Conservation (phyloP, 2,113 vertebrate species). For the Cyanistes caeruleus region DNA sequence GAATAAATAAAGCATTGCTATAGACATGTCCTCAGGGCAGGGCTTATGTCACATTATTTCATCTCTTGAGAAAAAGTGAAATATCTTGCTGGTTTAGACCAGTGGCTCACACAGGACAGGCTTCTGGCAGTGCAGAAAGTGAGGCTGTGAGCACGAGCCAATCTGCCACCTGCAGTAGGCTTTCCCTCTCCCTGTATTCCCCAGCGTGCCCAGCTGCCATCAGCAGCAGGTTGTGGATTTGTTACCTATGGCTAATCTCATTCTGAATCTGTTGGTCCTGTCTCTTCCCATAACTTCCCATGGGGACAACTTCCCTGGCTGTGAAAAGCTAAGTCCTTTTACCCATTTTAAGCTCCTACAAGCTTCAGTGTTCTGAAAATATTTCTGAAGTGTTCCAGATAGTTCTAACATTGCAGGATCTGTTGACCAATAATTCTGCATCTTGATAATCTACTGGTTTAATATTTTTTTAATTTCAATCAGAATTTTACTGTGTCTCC, state of each 20-base stretch:
- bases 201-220: not conserved
- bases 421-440: not conserved
- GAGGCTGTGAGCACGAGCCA: accelerated
- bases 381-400: not conserved
- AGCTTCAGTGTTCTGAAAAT: not conserved
- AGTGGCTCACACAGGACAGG: not conserved
- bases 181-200: not conserved
- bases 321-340: not conserved
- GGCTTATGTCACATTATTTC: not conserved
- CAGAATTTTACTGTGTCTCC: not conserved
- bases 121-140: not conserved
- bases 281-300: not conserved
- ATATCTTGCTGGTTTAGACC: not conserved
- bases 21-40: not conserved
- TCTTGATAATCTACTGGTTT: not conserved
- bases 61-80: not conserved
- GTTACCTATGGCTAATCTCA: not conserved
- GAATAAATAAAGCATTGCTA: not conserved
- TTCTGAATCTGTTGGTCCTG: not conserved
- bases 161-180: not conserved
- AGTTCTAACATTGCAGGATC: not conserved
- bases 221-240: not conserved
- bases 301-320: not conserved
- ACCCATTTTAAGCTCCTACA: accelerated
- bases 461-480: not conserved